Evolutionary conservation across 35 echinoderm and acorn worm genomes (phyloP).

Genomic region (Heliocidaris erythrogramma): DNA sequence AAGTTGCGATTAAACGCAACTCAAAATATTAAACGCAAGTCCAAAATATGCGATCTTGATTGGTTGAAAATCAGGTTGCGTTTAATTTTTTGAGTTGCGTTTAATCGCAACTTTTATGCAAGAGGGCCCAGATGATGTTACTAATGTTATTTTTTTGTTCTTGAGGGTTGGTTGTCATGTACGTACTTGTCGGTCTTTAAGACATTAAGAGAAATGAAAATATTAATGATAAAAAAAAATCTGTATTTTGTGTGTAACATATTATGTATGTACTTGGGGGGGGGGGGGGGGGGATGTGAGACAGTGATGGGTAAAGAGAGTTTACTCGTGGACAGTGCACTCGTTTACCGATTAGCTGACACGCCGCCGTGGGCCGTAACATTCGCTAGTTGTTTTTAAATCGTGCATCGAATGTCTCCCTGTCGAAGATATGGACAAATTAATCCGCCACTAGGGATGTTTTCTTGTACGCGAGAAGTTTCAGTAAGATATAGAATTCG

Average conservation of each 20-base stretch:
- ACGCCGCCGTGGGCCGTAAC: neutral
- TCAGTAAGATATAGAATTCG: neutral
- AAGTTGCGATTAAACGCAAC: too few relatives aligned
- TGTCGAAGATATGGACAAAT: neutral
- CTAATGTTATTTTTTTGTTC: too few relatives aligned
- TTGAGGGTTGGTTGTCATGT: too few relatives aligned
- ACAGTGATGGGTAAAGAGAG: neutral
- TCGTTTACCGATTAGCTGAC: neutral
- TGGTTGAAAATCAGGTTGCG: too few relatives aligned
- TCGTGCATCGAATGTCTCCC: neutral
- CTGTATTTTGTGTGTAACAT: neutral
- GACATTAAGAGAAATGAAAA: too few relatives aligned
- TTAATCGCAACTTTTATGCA: too few relatives aligned
- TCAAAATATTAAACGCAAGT: too few relatives aligned
- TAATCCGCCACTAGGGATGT: neutral
- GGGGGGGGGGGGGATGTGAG: neutral
- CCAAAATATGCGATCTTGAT: too few relatives aligned
- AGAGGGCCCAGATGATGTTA: too few relatives aligned
- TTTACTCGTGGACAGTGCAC: neutral
- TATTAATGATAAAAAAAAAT: too few relatives aligned
- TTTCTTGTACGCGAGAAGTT: neutral
- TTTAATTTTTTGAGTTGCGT: too few relatives aligned
- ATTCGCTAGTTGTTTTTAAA: slow-evolving; percentile 18
- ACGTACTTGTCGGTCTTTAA: too few relatives aligned
- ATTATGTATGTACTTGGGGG: neutral